Percentiles rank a stretch among this genome's conserved stretches.
phyloP scores from a whole-genome alignment of 2,888 invertebrate species.

The Scaptomyza reducta region DNA sequence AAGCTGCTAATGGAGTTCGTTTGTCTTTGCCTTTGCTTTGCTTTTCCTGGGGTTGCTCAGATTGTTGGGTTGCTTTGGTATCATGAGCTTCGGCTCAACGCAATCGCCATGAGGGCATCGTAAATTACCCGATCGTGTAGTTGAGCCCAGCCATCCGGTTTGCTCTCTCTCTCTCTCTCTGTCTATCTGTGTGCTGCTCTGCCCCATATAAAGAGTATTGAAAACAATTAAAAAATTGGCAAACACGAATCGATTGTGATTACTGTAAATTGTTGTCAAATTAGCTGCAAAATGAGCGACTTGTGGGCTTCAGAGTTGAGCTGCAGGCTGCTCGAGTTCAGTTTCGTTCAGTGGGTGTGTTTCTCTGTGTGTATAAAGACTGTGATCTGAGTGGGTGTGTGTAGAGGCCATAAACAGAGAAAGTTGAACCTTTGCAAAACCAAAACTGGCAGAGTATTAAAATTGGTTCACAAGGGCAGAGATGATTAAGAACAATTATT shows the following conservation, averaged over 20 bases:
- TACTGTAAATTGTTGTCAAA: conserved; percentile 82
- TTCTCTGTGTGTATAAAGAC: conserved; percentile 26
- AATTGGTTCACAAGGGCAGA: conserved; percentile 40
- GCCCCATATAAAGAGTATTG: conserved; percentile 73
- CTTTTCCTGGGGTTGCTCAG: conserved; percentile 13
- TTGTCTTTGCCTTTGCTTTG: conserved; percentile 44
- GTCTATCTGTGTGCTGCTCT: conserved; percentile 14
- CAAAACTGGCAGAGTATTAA: conserved; percentile 5
- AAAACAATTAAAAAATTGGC: conserved; percentile 83
- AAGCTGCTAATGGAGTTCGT: conserved; percentile 77
- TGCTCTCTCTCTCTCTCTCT: background rate
- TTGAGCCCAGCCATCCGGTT: conserved; percentile 42
- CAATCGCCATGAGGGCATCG: conserved; percentile 80
- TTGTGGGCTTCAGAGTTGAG: conserved; percentile 32
- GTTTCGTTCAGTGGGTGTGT: background rate
- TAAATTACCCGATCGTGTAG: conserved; percentile 81
- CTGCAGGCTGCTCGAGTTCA: conserved; percentile 1
- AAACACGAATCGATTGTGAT: conserved; percentile 83
- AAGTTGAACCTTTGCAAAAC: conserved; percentile 51
- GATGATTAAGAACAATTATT: conserved; percentile 5
- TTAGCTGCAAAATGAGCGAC: conserved; percentile 79
- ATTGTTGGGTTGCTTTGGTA: conserved; percentile 45
- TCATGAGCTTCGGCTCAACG: conserved; percentile 60
- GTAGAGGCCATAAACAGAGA: conserved; percentile 47
- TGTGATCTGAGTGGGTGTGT: conserved; percentile 41